Base-by-base conservation (phyloP, 1,140 invertebrate genomes). In the Hycleus cichorii region DNA sequence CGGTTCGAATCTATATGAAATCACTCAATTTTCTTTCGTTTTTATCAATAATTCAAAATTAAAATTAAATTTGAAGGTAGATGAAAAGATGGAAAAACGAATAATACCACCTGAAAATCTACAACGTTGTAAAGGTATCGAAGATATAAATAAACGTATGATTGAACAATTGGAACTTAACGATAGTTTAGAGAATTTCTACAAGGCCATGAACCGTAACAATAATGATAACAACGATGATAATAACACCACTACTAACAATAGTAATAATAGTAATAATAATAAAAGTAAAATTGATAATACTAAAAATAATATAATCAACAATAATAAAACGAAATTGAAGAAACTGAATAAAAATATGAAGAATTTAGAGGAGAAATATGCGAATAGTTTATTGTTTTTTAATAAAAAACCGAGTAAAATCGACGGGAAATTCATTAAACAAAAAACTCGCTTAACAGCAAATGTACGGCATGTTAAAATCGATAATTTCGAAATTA, bases 311-410 rank as follows among this genome's bases (percentile, higher is more conserved):
- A 18, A 18, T 18, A 18, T 18, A 18, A 39, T 39, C 10, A 39
- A 6, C 39, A 7, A 39, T 39, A 39, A 39, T 7, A 39, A 39
- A 39, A 39, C 39, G 2, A 39, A 39, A 39, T 39, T 39, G 39
- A 39, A 7, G 6, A 57, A 47, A 32, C 47, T 47, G 47, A 45
- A 44, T 24, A 25, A 18, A 1, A 18, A 18, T 18, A 18, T 18
- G 18, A 18, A 47, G 12, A 27, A 48, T 18, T 8, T 44, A 12
- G 11, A 53, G 32, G 49, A 59, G n/a, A 62, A 58, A 47, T 67
- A 65, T 39, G 25, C 55, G 9, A 57, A 63, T 40, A 67, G 66
- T 32, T 56, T 67, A 50, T 67, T 64, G 66, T 67, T 67, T 46
- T 49, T 47, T 9, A 49, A 59, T 39, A 40, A 18, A 45, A 45